A percentile compares a stretch with the other conserved stretches of the same genome.
Evolutionary conservation across 2,888 invertebrate species (phyloP).

Genomic region (Callyntrura sp.): DNA sequence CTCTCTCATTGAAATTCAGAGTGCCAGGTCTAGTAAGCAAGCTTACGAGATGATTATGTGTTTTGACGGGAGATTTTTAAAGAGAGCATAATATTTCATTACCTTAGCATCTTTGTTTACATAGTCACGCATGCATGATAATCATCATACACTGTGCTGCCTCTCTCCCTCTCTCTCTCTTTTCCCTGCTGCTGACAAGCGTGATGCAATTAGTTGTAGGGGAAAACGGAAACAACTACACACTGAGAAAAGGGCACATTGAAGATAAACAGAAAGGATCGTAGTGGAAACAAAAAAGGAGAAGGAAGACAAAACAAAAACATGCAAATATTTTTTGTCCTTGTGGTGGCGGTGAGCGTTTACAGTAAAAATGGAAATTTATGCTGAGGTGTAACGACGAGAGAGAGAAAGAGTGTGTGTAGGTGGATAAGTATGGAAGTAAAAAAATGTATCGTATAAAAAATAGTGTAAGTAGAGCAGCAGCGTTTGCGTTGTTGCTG

Average conservation of each 20-base stretch:
- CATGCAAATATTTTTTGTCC: slow-evolving; percentile 20
- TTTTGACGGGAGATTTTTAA: no score
- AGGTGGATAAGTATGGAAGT: background rate
- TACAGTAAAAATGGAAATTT: slow-evolving; percentile 39
- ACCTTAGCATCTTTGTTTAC: no score
- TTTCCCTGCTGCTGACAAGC: no score
- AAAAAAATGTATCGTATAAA: no score
- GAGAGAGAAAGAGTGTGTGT: background rate
- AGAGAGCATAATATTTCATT: no score
- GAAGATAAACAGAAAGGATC: background rate
- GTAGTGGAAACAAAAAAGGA: background rate
- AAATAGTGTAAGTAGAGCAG: background rate
- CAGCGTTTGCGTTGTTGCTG: background rate
- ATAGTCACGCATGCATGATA: no score
- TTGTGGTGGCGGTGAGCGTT: background rate
- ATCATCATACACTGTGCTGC: no score
- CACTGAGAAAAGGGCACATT: background rate
- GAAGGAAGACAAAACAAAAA: slow-evolving; percentile 18
- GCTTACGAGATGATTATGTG: no score
- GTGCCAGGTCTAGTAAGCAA: no score
- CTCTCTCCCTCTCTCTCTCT: no score
- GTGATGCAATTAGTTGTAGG: slow-evolving; percentile 24
- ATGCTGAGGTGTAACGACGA: background rate
- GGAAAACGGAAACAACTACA: slow-evolving; percentile 29
- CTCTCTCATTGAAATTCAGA: no score